phyloP scores from a whole-genome alignment of 2,797 vertebrate species.

The Alca torda region DNA sequence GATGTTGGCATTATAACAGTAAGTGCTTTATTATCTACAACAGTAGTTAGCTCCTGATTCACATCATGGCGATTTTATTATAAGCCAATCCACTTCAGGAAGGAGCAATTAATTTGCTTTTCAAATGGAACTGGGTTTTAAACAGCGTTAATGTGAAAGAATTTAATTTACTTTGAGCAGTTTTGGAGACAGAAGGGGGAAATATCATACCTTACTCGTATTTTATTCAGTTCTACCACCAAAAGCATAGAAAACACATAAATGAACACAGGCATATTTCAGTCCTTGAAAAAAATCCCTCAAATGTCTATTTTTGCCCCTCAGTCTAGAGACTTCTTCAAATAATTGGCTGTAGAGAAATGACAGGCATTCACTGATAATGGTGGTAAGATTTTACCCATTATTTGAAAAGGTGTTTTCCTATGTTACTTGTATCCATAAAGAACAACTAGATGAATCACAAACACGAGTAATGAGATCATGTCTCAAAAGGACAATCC shows the following conservation, averaged over 20 bases:
- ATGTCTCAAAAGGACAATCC: not conserved
- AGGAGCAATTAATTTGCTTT: not conserved
- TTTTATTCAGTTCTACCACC: not conserved
- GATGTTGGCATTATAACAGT: not conserved
- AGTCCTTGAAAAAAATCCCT: not conserved
- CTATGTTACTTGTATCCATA: not conserved
- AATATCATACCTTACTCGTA: not conserved
- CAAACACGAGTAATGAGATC: not conserved
- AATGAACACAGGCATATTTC: not conserved
- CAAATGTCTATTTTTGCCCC: not conserved
- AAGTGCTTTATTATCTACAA: not conserved
- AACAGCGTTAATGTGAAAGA: not conserved
- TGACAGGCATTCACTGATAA: not conserved
- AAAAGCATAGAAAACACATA: not conserved
- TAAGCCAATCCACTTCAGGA: not conserved
- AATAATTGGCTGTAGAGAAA: not conserved
- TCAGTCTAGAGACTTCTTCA: not conserved
- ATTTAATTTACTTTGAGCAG: not conserved
- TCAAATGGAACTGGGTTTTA: not conserved
- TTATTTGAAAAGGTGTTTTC: not conserved
- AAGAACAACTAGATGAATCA: slow-evolving; percentile 12
- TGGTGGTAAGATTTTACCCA: not conserved
- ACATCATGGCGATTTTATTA: not conserved
- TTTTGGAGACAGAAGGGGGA: not conserved
- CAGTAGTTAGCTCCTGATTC: not conserved